These are phyloP conservation scores for Lerista edwardsae DNA, from an alignment of 2,797 vertebrate species.

Conservation along the genomic window DNA sequence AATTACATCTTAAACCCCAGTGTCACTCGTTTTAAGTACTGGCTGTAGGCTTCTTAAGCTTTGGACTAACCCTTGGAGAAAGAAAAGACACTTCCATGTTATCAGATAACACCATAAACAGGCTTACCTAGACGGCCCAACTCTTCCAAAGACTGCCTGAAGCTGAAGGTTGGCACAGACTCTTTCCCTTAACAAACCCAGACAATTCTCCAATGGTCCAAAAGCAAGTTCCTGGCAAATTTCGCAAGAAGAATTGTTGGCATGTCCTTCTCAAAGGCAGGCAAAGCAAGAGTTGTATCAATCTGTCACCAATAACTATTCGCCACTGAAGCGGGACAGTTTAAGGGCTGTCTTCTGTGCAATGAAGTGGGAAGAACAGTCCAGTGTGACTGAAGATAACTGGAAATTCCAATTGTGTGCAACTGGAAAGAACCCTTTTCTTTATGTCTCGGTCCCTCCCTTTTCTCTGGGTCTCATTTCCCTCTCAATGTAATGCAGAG, in stretches of 20 bases:
- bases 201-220: background rate
- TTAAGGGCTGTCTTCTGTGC: background rate
- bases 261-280: background rate
- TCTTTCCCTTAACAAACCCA: background rate
- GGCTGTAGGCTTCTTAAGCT: background rate
- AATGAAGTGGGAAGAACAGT: background rate
- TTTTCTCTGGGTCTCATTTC: background rate
- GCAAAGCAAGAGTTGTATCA: background rate
- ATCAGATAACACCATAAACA: background rate
- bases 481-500: background rate
- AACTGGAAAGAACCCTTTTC: background rate
- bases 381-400: background rate
- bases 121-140: background rate
- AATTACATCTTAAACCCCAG: background rate
- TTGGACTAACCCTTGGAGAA: background rate
- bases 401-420: background rate
- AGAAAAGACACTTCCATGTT: background rate
- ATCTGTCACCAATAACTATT: background rate
- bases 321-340: background rate
- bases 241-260: background rate
- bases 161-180: background rate
- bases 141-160: background rate
- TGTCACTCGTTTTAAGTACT: background rate
- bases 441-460: background rate
- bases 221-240: background rate